Evolutionary conservation across 2,113 vertebrate genomes (phyloP).

Genomic region (Thermophis baileyi): DNA sequence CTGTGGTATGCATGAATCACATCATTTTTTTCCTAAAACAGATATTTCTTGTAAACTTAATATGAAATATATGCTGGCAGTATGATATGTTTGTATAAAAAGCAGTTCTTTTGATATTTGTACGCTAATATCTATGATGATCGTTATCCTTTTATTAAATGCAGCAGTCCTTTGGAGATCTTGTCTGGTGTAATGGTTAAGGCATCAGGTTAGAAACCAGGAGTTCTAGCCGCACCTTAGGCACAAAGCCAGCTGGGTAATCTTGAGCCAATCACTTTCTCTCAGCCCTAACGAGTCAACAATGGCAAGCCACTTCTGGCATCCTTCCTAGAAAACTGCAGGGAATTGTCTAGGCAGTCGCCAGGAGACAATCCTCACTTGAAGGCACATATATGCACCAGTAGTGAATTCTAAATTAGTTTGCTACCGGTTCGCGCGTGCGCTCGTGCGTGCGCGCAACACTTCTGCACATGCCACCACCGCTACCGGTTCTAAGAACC

Average conservation of each 20-base stretch:
- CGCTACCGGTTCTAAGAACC: no score
- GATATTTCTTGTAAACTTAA: not conserved
- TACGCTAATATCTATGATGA: not conserved
- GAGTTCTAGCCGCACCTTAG: not conserved
- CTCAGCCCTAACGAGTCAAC: not conserved
- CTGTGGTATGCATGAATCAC: not conserved
- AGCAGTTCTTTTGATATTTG: not conserved
- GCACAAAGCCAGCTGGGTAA: not conserved
- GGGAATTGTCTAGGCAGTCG: not conserved
- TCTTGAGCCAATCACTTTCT: not conserved
- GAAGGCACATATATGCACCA: not conserved
- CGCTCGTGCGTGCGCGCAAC: no score
- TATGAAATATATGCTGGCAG: not conserved
- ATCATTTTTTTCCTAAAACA: not conserved
- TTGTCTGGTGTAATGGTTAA: not conserved
- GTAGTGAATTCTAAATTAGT: no score
- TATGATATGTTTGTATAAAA: not conserved
- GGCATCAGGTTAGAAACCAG: not conserved
- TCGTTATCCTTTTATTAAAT: not conserved
- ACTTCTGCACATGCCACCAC: no score
- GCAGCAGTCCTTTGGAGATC: not conserved
- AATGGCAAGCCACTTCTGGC: not conserved
- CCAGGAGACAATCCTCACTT: not conserved
- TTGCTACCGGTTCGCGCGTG: no score
- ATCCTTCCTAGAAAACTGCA: not conserved